Evolutionary conservation across 2,797 vertebrate genomes (phyloP).

Genomic region (Alauda arvensis): DNA sequence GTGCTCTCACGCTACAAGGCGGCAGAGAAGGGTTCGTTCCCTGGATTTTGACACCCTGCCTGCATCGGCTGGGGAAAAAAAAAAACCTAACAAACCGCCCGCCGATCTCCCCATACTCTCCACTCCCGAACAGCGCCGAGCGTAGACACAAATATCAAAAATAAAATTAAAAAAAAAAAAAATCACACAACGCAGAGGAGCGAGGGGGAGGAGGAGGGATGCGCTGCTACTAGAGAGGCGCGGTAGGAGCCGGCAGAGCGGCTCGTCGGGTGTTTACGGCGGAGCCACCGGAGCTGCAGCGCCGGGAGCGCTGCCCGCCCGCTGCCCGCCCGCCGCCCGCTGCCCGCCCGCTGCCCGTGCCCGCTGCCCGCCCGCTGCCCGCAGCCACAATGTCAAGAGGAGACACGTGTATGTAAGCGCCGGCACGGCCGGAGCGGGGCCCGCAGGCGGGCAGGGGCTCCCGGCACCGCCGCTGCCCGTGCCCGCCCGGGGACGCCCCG

Average conservation of each 20-base stretch:
- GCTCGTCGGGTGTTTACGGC: slow-evolving; percentile 22
- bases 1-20: accelerated
- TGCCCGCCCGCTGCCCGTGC: neutral
- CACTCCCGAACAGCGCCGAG: neutral
- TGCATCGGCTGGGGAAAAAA: neutral
- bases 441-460: neutral
- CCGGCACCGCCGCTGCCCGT: neutral
- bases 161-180: neutral
- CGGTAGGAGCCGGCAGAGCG: slow-evolving; percentile 1
- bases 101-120: neutral
- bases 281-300: neutral
- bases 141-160: too few species aligned
- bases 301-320: neutral
- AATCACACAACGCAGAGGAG: neutral
- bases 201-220: neutral
- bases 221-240: slow-evolving; percentile 45
- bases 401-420: slow-evolving; percentile 27
- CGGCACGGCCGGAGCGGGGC: neutral
- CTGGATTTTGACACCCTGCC: accelerated
- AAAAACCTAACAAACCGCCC: accelerated
- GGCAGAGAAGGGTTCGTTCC: accelerated
- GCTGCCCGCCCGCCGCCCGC: neutral
- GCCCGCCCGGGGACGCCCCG: neutral
- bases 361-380: neutral
- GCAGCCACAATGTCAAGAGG: slow-evolving; percentile 35